These are phyloP conservation scores for Eretmocerus hayati DNA, from an alignment of 2,888 invertebrate species.

Conservation along the genomic window DNA sequence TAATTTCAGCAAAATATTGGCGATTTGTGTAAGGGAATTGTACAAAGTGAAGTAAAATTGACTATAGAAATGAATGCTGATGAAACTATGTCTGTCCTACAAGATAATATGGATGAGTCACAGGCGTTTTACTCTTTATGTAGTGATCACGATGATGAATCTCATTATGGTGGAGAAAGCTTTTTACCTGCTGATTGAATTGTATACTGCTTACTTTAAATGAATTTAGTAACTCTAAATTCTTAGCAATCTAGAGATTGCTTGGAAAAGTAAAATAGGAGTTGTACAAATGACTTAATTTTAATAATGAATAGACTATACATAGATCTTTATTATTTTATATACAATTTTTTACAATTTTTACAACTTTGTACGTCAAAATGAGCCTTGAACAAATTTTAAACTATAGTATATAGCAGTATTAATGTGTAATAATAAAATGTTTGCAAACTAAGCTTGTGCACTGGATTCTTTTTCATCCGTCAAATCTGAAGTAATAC, in stretches of 20 bases:
- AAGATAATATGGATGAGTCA: slow-evolving; percentile 40
- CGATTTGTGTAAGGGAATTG: slow-evolving; percentile 39
- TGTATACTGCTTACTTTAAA: slow-evolving; percentile 7
- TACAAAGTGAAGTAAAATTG: slow-evolving; percentile 39
- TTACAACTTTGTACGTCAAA: slow-evolving; percentile 15
- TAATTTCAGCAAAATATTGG: slow-evolving; percentile 36
- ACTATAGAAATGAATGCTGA: slow-evolving; percentile 40
- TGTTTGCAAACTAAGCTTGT: no score
- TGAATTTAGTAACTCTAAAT: slow-evolving; percentile 1
- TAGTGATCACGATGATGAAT: slow-evolving; percentile 35
- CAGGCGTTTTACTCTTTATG: slow-evolving; percentile 41
- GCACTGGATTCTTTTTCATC: not conserved
- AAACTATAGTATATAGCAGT: not conserved
- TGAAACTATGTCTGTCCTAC: slow-evolving; percentile 39
- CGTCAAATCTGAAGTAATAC: slow-evolving; percentile 27
- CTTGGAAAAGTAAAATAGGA: slow-evolving; percentile 4
- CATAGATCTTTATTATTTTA: slow-evolving; percentile 19
- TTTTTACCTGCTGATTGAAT: slow-evolving; percentile 29
- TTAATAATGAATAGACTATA: slow-evolving; percentile 5
- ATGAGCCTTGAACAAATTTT: not conserved
- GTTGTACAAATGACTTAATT: slow-evolving; percentile 17
- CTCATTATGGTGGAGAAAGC: slow-evolving; percentile 35
- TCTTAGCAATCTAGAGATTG: slow-evolving; percentile 13
- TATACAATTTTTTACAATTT: slow-evolving; percentile 14
- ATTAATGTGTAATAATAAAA: no score